Base-by-base conservation (phyloP, 1,140 invertebrate genomes). In the Euura lappo region DNA sequence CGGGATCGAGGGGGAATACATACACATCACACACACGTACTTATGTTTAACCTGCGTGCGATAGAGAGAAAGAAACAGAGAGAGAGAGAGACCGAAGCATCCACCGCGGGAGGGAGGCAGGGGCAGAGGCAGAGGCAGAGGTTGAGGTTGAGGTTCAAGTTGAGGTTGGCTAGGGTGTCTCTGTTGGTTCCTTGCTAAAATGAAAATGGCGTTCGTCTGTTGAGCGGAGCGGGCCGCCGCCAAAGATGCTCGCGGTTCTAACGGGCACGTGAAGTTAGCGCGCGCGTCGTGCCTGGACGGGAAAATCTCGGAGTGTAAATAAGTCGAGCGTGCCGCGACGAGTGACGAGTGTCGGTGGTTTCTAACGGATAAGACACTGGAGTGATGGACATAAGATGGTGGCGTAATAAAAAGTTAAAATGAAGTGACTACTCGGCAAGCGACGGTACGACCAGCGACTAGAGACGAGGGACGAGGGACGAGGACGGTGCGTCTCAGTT, bases 121-220 rank as follows among this genome's bases (percentile, higher is more conserved):
- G 13, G 51, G 13, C 8, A 60, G 51, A 60, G 51, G 13, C 51
- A 6, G 3, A 60, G 51, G n/a, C 51, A 5, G 2, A 60, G 51
- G 51, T 60, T 60, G 51, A 8, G 51, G 51, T 28, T 28, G 28
- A 28, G 28, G 51, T 60, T 60, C 6, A n/a, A 11, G 13, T n/a
- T 28, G 47, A 6, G 11, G 47, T 51, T 6, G 10, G 51, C 51
- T 60, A 11, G 51, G 51, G 8, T 60, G 8, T 60, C 51, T 28
- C 28, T 28, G 28, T 28, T 28, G 28, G 28, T 60, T 60, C 13
- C 75, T 79, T 76, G 75, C 70, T 76, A 70, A 79, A 84, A 83
- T 74, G 80, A 87, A 87, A 86, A 87, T 87, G 85, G 85, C 85
- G 85, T 84, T 82, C 78, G 83, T 80, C 74, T 73, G 71, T 76